Conservation (phyloP, 2,113 vertebrate genomes). For the Microtus oregoni region DNA sequence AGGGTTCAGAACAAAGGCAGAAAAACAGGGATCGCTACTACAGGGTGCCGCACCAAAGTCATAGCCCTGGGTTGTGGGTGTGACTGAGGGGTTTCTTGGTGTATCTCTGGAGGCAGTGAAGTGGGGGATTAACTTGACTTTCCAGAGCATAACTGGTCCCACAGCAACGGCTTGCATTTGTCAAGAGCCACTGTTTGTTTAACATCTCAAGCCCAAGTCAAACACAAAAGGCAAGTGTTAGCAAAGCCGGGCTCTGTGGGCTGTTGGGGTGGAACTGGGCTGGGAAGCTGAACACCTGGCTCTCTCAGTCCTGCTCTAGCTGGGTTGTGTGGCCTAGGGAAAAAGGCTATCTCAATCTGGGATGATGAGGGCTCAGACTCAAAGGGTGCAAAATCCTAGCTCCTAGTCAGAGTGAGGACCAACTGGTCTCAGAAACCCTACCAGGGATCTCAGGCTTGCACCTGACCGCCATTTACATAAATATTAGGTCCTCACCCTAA, state of each 20-base stretch:
- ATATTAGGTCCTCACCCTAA: background rate
- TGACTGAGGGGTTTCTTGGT: constrained; percentile 34
- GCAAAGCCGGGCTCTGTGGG: constrained; percentile 53
- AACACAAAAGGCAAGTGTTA: constrained; percentile 77
- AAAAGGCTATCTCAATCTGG: background rate
- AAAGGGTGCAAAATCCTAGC: background rate
- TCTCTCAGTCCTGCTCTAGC: background rate
- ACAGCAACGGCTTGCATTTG: constrained; percentile 63
- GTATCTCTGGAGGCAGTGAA: constrained; percentile 27
- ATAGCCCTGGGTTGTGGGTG: background rate
- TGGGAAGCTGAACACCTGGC: constrained; percentile 59
- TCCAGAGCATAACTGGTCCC: constrained; percentile 64
- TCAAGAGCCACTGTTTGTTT: constrained; percentile 78
- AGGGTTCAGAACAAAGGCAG: background rate
- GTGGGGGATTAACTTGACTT: constrained; percentile 61
- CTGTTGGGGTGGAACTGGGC: background rate
- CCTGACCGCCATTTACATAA: background rate
- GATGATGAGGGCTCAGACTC: background rate
- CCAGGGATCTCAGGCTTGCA: background rate
- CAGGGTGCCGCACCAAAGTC: background rate
- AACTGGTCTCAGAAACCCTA: background rate
- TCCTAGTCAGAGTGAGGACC: background rate
- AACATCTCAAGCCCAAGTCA: constrained; percentile 78
- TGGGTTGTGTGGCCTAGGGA: background rate
- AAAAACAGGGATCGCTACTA: background rate